Evolutionary conservation across 2,113 vertebrate genomes (phyloP), one percentile per base, ranked within the genome.

Genomic region (Lophochroa leadbeateri): DNA sequence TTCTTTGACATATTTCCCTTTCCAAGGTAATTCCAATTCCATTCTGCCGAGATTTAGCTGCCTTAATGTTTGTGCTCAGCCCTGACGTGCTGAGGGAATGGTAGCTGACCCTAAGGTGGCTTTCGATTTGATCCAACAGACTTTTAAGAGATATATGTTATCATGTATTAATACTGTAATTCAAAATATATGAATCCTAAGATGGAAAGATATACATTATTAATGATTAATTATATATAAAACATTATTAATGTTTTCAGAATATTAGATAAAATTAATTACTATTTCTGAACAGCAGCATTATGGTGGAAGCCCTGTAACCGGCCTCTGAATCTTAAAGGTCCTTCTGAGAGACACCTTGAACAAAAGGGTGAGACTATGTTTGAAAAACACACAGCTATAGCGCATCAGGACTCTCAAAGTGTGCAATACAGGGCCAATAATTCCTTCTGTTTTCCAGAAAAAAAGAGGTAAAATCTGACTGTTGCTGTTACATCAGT

Each of bases 131-230:
- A 82, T 35, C 43, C 57, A 71, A 44, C 53, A 82, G 61, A 28
- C 10, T 81, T n/a, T 4, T 0, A 35, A 19, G 21, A 75, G n/a
- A n/a, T 25, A 49, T 0, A 44, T 24, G 31, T 37, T 67, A 29
- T 49, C 21, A 58, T 4, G 5, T n/a, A 53, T 67, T 70, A 58
- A 67, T 41, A 24, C 78, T 87, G 41, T 31, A n/a, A 61, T 8
- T 46, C 17, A 71, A 84, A 94, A 74, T 2, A 16, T 0, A 60
- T 57, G n/a, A 78, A 74, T 10, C 72, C 70, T 21, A 49, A 67
- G 67, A 82, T 11, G 4, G n/a, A 35, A 90, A 46, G 5, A 33
- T 16, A 28, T 2, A 23, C 13, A 23, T 29, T 65, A 43, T 41
- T 41, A 41, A 41, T 41, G 39, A 41, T 41, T 41, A 41, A 41